A percentile compares a stretch with the other conserved stretches of the same genome.
These are phyloP conservation scores for Disparrhopalites patrizii DNA, from an alignment of 2,888 invertebrate species.

Conservation along the genomic window DNA sequence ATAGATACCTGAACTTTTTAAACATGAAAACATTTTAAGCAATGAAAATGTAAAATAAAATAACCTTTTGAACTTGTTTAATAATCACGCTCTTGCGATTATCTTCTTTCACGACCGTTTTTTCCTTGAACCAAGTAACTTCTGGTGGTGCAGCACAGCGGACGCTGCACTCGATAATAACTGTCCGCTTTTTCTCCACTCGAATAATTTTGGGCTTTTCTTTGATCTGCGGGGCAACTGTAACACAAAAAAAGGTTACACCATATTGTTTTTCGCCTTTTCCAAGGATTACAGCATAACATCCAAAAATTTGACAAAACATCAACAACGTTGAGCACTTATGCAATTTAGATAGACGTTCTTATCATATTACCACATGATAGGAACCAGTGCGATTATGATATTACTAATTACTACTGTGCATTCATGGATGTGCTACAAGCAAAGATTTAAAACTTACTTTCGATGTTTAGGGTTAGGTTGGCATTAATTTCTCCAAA, in stretches of 20 bases:
- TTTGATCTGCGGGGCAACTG: conserved; percentile 88
- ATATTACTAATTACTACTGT: background rate
- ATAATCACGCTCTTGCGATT: conserved; percentile 70
- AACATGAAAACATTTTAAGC: too few relatives aligned
- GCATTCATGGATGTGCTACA: background rate
- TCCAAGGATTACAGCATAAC: too few relatives aligned
- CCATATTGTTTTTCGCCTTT: background rate
- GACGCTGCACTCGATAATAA: conserved; percentile 89
- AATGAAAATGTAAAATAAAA: background rate
- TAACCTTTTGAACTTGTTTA: conserved; percentile 73
- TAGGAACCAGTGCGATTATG: background rate
- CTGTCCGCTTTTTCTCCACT: conserved; percentile 84
- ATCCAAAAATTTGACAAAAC: too few relatives aligned
- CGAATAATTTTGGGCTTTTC: conserved; percentile 88
- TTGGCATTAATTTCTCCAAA: conserved; percentile 96
- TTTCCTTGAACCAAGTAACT: conserved; percentile 90
- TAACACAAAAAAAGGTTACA: conserved; percentile 23
- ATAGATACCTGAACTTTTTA: background rate
- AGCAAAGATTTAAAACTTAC: conserved; percentile 58
- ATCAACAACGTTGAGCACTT: too few relatives aligned
- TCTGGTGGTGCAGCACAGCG: conserved; percentile 89
- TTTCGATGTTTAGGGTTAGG: conserved; percentile 95
- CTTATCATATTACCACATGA: background rate
- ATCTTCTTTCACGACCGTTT: conserved; percentile 70
- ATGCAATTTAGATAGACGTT: too few relatives aligned